These are phyloP conservation scores for Peromyscus californicus DNA, from an alignment of 2,113 vertebrate species.

Conservation along the genomic window DNA sequence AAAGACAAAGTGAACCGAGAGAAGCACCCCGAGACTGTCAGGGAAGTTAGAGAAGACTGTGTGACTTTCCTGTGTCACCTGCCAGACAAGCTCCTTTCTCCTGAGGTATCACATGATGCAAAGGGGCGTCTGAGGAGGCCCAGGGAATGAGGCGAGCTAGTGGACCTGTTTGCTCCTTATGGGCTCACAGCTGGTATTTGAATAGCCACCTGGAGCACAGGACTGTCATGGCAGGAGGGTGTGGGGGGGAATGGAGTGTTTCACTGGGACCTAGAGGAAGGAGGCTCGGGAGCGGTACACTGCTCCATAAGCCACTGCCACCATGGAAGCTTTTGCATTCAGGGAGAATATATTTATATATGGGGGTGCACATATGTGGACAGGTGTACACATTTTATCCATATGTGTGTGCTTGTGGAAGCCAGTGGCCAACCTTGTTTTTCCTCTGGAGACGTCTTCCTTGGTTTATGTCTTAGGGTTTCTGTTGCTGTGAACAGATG, in stretches of 20 bases:
- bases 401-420: background rate
- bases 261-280: background rate
- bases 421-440: background rate
- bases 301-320: background rate
- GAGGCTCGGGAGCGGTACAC: no score
- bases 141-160: background rate
- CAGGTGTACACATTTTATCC: background rate
- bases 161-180: background rate
- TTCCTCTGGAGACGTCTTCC: background rate
- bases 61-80: background rate
- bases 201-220: background rate
- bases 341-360: background rate
- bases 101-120: background rate
- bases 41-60: background rate
- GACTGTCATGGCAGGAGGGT: fast-evolving
- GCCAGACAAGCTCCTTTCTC: background rate
- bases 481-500: background rate
- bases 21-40: background rate
- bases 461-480: background rate
- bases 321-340: background rate
- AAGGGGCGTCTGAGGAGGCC: background rate
- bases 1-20: conserved; percentile 32
- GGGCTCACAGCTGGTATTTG: background rate
- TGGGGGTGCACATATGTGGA: background rate
- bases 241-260: no score